Base-by-base conservation (phyloP, 1,140 invertebrate species). In the Microvelia longipes region DNA sequence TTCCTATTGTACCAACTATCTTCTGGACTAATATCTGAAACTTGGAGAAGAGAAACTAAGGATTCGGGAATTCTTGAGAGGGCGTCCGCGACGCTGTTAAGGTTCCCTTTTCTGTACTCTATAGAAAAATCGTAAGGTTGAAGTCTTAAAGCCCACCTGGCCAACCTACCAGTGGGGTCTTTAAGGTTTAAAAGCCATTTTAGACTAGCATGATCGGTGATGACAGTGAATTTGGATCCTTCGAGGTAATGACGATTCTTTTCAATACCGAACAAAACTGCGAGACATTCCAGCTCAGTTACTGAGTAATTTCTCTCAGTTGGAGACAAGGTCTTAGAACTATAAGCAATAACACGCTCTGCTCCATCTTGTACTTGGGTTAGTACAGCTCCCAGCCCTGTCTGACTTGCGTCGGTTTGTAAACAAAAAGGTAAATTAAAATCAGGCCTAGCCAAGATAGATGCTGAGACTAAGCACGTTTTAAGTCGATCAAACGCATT, bases 211-310 rank as follows among this genome's bases (percentile, higher is more conserved):
- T 82, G 80, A 67, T 83, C 81, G 0, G 79, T 81, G 13, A 77
- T 29, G 0, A 81, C 74, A 1, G 66, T 76, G 65, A 83, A 81
- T 13, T 76, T 68, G 15, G 73, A 74, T 13, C 76, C 77, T 62
- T 77, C 69, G 14, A 83, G 70, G 19, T 80, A 82, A 66, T 70
- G 68, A n/a, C 74, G 28, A 29, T 77, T 76, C 28, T 77, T 73
- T 50, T 78, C 73, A 1, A 82, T 74, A 0, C 76, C 76, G 67
- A 73, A 76, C 19, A 81, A 60, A 5, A 82, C 68, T 13, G 78
- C 80, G 24, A 83, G 71, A 61, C 74, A 75, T 76, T 83, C 82
- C 67, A 71, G 68, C 74, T 83, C 78, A 0, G 77, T 80, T 0
- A 73, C 74, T 0, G 73, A 66, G 69, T 78, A 82, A 14, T 78